These are phyloP conservation scores for Penaeus japonicus DNA, from an alignment of 1,140 invertebrate genomes.

Conservation along the genomic window DNA sequence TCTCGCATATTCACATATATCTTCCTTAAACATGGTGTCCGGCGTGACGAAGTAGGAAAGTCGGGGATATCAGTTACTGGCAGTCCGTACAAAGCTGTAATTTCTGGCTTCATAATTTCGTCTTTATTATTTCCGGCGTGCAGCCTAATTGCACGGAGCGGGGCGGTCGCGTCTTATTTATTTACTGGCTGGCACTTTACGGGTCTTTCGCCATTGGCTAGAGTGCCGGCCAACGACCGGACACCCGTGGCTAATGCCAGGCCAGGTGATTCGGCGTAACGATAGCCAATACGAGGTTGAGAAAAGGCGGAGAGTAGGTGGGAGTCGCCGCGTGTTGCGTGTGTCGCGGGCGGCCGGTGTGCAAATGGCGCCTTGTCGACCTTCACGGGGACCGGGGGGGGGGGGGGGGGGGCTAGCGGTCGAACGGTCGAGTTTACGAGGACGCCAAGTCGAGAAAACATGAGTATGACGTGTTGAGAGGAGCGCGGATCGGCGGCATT, in stretches of 20 bases:
- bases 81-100: conserved; percentile 3
- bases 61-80: not conserved
- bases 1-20: no score
- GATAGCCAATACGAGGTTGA: not conserved
- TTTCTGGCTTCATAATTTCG: conserved; percentile 37
- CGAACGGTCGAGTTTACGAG: no score
- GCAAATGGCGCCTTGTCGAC: no score
- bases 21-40: no score
- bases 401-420: no score
- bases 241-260: not conserved
- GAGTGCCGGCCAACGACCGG: not conserved
- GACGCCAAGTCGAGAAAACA: no score
- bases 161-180: conserved; percentile 13
- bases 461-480: no score
- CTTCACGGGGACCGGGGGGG: no score
- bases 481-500: no score
- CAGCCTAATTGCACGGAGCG: conserved; percentile 21
- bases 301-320: not conserved
- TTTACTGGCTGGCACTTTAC: conserved; percentile 10
- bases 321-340: no score
- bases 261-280: conserved; percentile 3
- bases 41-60: no score
- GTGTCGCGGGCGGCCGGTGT: no score
- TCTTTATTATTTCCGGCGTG: conserved; percentile 38
- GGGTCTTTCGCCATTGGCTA: not conserved